Percentiles rank a stretch among this genome's conserved stretches.
These are phyloP conservation scores for Ovibos moschatus DNA, from an alignment of 2,113 vertebrate species.

Conservation along the genomic window DNA sequence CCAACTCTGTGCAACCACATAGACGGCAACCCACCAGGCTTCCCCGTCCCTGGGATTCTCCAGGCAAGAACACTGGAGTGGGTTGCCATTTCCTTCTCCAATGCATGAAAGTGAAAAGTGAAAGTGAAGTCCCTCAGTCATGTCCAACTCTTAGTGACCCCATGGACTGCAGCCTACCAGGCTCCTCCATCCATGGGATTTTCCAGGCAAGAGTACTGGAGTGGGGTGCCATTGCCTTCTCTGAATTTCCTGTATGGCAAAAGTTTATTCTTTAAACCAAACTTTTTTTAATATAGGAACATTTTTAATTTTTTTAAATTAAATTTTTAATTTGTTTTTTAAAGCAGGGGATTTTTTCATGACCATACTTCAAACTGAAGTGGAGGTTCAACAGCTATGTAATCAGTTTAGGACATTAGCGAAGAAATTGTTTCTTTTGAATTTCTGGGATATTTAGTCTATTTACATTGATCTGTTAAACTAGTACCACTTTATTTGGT, in stretches of 20 bases:
- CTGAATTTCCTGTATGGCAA: not conserved
- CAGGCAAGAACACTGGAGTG: too few species aligned
- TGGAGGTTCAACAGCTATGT: not conserved
- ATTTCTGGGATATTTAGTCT: not conserved
- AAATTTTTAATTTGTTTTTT: not conserved
- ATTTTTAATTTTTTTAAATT: not conserved
- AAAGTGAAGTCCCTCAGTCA: too few species aligned
- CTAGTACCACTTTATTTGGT: not conserved
- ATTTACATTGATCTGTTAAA: not conserved
- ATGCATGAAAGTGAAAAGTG: too few species aligned
- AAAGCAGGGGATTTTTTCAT: not conserved
- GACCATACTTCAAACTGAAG: not conserved
- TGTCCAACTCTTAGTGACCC: too few species aligned
- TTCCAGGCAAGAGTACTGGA: too few species aligned
- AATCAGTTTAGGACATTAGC: not conserved
- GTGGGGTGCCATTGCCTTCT: too few species aligned
- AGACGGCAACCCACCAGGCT: too few species aligned
- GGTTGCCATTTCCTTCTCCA: too few species aligned
- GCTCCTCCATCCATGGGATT: too few species aligned
- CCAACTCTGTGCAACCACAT: too few species aligned
- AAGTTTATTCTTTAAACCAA: not conserved
- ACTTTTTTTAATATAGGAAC: not conserved
- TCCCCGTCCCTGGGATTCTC: too few species aligned
- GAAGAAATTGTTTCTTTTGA: not conserved
- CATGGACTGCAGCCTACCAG: too few species aligned